Percentiles rank a stretch among this genome's conserved stretches.
phyloP scores from a whole-genome alignment of 2,888 invertebrate species.

The Agrotis puta region DNA sequence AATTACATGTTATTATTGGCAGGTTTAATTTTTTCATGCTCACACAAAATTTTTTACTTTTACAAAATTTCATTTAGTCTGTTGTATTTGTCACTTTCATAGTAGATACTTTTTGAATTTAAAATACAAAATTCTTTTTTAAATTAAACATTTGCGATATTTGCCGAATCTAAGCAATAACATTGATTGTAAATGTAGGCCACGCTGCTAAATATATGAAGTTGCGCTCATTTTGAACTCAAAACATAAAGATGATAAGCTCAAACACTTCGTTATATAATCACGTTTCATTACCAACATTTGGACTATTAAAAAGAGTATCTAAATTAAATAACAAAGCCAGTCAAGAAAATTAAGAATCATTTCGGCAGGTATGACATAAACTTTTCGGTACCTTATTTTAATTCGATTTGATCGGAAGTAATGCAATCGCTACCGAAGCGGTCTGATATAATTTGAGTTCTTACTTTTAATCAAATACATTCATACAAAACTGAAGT shows the following conservation, averaged over 20 bases:
- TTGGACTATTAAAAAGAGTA: not conserved
- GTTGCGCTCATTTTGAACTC: slow-evolving; percentile 19
- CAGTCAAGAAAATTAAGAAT: too few species aligned
- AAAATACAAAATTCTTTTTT: not conserved
- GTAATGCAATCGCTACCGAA: too few species aligned
- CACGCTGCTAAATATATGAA: slow-evolving; percentile 34
- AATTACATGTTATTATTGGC: too few species aligned
- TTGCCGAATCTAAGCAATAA: slow-evolving; percentile 49
- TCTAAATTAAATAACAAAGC: too few species aligned
- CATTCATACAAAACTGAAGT: not conserved
- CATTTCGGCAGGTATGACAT: too few species aligned
- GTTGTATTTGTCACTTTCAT: not conserved
- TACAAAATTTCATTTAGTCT: not conserved
- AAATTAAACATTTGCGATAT: slow-evolving; percentile 15
- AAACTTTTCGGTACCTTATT: too few species aligned
- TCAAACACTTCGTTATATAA: slow-evolving; percentile 23
- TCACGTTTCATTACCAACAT: not conserved
- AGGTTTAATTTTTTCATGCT: not conserved
- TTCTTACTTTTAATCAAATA: not conserved
- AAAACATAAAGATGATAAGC: slow-evolving; percentile 23
- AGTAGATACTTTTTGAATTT: not conserved
- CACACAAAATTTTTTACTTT: too few species aligned
- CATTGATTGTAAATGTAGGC: slow-evolving; percentile 51
- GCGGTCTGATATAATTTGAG: too few species aligned
- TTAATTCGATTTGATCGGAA: too few species aligned